A percentile compares a stretch with the other conserved stretches of the same genome.
Evolutionary conservation across 1,140 invertebrate genomes (phyloP).

Genomic region (Neodiprion lecontei): DNA sequence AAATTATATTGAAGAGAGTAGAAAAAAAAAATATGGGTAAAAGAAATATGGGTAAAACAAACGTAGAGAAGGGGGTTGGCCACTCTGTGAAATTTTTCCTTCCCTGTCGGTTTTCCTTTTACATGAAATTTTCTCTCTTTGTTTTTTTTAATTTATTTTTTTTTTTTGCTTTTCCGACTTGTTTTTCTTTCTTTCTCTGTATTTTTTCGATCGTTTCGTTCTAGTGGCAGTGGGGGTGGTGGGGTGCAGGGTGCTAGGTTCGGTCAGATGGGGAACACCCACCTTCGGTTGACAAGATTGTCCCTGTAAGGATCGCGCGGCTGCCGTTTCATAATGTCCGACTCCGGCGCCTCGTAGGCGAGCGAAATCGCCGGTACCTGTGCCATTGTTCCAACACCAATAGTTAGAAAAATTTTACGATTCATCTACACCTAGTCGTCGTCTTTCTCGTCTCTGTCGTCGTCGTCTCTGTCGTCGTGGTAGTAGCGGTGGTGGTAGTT

Average conservation of each 20-base stretch:
- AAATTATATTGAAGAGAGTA: too few species aligned
- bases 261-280: slow-evolving; percentile 42
- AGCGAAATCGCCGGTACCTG: slow-evolving; percentile 95
- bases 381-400: slow-evolving; percentile 59
- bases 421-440: too few species aligned
- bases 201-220: not conserved
- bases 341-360: slow-evolving; percentile 95
- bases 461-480: too few species aligned
- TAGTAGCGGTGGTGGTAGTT: too few species aligned
- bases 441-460: too few species aligned
- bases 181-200: not conserved
- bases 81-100: not conserved
- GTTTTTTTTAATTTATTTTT: not conserved
- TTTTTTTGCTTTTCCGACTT: not conserved
- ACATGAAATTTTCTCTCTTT: not conserved
- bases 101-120: slow-evolving; percentile 24
- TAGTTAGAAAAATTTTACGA: slow-evolving; percentile 50
- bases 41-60: too few species aligned
- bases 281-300: slow-evolving; percentile 96
- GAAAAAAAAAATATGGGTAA: too few species aligned
- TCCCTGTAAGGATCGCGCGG: slow-evolving; percentile 92
- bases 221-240: slow-evolving; percentile 18
- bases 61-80: not conserved
- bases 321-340: slow-evolving; percentile 96
- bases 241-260: slow-evolving; percentile 31